Evolutionary conservation across 2,797 vertebrate species (phyloP).

Genomic region (Microhierax caerulescens): DNA sequence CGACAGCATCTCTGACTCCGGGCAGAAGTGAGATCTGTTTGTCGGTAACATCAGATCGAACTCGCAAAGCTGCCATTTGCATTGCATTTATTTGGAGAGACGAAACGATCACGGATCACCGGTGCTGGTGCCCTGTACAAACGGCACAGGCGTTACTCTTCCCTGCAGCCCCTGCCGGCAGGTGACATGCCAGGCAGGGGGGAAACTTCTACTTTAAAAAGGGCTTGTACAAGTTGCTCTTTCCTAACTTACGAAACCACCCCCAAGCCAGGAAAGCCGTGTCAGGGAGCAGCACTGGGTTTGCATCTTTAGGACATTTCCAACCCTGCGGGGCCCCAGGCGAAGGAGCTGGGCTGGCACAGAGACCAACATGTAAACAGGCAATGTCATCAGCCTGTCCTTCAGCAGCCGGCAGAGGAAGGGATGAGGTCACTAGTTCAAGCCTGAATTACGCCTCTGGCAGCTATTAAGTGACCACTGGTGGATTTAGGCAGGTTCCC

Average conservation of each 20-base stretch:
- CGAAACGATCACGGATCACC: rapidly evolving
- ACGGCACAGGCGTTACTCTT: background rate
- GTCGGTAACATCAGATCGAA: background rate
- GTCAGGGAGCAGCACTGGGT: background rate
- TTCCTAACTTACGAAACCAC: background rate
- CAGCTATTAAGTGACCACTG: background rate
- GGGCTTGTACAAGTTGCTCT: background rate
- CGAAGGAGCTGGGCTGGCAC: background rate
- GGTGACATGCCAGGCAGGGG: background rate
- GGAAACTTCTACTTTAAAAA: background rate
- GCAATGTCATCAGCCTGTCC: background rate
- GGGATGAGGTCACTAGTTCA: constrained; percentile 7
- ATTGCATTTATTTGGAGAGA: background rate
- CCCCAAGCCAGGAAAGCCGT: background rate
- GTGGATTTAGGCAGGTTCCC: background rate
- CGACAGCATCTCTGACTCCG: background rate
- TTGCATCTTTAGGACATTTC: background rate
- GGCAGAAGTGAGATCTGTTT: background rate
- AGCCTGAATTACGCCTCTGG: background rate
- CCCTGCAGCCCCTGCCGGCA: background rate
- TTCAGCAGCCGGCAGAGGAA: background rate
- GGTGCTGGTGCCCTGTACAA: background rate
- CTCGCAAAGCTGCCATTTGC: background rate
- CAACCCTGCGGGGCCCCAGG: background rate
- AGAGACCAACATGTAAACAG: background rate